These are phyloP conservation scores for cattle (Bos taurus) DNA, from an alignment of 2,113 vertebrate genomes.

Conservation along the genomic window ARS-UCD2.0 NC_037329.1:49240001-49240500, in stretches of 20 bases:
- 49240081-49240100: background rate
- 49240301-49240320: background rate
- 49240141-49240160: conserved; percentile 45
- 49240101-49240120: background rate
- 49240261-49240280: background rate
- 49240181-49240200: conserved; percentile 37
- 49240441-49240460: background rate
- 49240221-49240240: conserved; percentile 4
- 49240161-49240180: background rate
- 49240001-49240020: background rate
- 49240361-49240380: background rate
- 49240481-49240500: background rate
- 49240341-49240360: background rate
- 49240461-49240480: background rate
- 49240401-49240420: background rate
- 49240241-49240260: conserved; percentile 8
- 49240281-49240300: conserved; percentile 14
- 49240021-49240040: conserved; percentile 12
- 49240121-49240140: conserved; percentile 28
- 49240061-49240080: background rate
- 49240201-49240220: conserved; percentile 28
- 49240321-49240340: background rate
- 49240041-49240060: background rate
- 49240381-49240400: background rate
- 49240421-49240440: background rate